Percentiles rank a stretch among this genome's conserved stretches.
phyloP scores from a whole-genome alignment of 2,797 vertebrate species.

The Eutrigla gurnardus region DNA sequence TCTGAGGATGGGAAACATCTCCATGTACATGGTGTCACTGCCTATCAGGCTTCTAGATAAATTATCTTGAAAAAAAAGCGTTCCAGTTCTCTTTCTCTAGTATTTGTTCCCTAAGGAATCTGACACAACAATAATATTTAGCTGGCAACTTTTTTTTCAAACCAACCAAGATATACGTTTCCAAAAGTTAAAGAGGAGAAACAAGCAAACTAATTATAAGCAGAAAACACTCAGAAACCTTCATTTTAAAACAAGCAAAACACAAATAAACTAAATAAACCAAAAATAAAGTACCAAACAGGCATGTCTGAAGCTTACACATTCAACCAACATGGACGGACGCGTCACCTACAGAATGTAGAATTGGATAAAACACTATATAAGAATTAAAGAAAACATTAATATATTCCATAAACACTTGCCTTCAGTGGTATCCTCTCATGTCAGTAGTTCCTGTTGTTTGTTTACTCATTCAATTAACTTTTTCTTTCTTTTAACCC shows the following conservation, averaged over 20 bases:
- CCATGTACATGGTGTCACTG: slow-evolving; percentile 14
- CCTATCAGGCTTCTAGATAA: slow-evolving; percentile 25
- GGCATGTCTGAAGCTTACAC: slow-evolving; percentile 64
- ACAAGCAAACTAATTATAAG: slow-evolving; percentile 76
- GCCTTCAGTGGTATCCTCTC: slow-evolving; percentile 58
- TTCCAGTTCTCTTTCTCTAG: slow-evolving; percentile 49
- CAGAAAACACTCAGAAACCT: slow-evolving; percentile 81
- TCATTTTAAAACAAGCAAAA: slow-evolving; percentile 82
- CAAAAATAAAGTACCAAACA: slow-evolving; percentile 73
- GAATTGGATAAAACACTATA: slow-evolving; percentile 70
- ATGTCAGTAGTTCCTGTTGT: slow-evolving; percentile 75
- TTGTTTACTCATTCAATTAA: slow-evolving; percentile 59
- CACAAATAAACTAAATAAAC: slow-evolving; percentile 72
- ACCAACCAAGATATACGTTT: slow-evolving; percentile 46
- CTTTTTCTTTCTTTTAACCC: slow-evolving; percentile 15
- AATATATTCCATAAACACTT: slow-evolving; percentile 58
- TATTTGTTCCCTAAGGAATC: slow-evolving; percentile 45
- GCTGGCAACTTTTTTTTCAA: slow-evolving; percentile 47
- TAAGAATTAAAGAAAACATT: slow-evolving; percentile 52
- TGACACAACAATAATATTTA: slow-evolving; percentile 47
- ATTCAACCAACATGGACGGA: slow-evolving; percentile 77
- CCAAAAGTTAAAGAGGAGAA: slow-evolving; percentile 43
- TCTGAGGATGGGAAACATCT: slow-evolving; percentile 50
- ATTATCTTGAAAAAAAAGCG: slow-evolving; percentile 26
- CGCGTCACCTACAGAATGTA: slow-evolving; percentile 64